Evolutionary conservation across 2,888 invertebrate species (phyloP).

Genomic region (Blastobasis adustella): DNA sequence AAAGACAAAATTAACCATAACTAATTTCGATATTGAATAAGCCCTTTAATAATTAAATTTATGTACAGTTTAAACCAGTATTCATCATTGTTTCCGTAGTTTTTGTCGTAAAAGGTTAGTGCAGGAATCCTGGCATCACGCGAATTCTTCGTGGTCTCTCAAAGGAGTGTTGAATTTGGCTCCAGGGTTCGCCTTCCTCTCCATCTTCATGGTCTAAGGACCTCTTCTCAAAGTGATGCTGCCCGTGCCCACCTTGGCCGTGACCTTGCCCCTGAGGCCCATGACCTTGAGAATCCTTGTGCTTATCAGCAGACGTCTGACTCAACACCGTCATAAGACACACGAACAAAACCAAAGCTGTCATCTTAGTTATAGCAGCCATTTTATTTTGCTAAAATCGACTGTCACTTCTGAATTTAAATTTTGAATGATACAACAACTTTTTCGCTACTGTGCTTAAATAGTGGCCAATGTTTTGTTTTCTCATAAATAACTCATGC

Average conservation of each 20-base stretch:
- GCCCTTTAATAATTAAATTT: no score
- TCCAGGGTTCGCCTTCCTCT: slow-evolving; percentile 24
- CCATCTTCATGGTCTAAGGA: slow-evolving; percentile 35
- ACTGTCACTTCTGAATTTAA: slow-evolving; percentile 2
- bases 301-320: slow-evolving; percentile 17
- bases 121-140: slow-evolving; percentile 46
- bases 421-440: slow-evolving; percentile 2
- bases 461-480: slow-evolving; percentile 20
- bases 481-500: slow-evolving; percentile 14
- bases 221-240: slow-evolving; percentile 41
- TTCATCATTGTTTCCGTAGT: no score
- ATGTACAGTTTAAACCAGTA: no score
- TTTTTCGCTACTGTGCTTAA: slow-evolving; percentile 12
- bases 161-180: slow-evolving; percentile 30
- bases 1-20: no score
- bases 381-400: slow-evolving; percentile 21
- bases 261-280: neutral
- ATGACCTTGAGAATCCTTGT: neutral
- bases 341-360: slow-evolving; percentile 29
- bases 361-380: slow-evolving; percentile 31
- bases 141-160: slow-evolving; percentile 48
- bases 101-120: slow-evolving; percentile 18
- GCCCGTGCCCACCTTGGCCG: neutral
- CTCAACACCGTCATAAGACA: slow-evolving; percentile 26
- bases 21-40: no score